A percentile compares a stretch with the other conserved stretches of the same genome.
These are phyloP conservation scores for Timema podura DNA, from an alignment of 2,888 invertebrate genomes.

Conservation along the genomic window DNA sequence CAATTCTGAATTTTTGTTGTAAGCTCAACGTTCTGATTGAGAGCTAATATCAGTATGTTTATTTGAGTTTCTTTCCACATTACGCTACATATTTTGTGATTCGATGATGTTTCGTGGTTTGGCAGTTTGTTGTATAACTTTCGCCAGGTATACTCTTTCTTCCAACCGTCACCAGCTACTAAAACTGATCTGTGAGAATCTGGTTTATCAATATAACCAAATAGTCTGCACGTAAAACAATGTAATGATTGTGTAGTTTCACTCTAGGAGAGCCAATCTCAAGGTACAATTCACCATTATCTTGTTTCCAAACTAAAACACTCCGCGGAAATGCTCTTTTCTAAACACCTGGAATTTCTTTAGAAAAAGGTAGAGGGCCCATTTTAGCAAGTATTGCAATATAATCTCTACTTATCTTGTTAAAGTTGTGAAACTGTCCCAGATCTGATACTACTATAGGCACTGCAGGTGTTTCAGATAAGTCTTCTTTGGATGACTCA, in stretches of 20 bases:
- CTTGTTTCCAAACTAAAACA: slow-evolving; percentile 7
- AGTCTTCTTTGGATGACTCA: too few relatives aligned
- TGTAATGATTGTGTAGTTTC: neutral
- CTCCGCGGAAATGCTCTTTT: slow-evolving; percentile 7
- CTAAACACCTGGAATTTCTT: neutral
- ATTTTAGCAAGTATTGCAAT: slow-evolving; percentile 9
- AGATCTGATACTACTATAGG: neutral
- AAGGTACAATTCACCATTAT: slow-evolving; percentile 9
- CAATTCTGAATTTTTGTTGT: neutral
- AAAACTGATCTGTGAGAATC: neutral
- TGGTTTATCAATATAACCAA: neutral
- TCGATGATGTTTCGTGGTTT: neutral
- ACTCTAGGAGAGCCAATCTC: slow-evolving; percentile 7
- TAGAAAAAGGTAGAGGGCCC: neutral
- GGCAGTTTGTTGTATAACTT: slow-evolving; percentile 5
- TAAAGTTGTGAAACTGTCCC: neutral
- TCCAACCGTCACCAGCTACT: neutral
- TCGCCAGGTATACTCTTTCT: slow-evolving; percentile 9
- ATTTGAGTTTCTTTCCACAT: neutral
- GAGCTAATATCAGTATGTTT: too few relatives aligned
- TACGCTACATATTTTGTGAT: neutral
- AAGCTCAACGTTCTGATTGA: neutral
- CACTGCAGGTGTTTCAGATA: neutral
- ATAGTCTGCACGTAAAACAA: slow-evolving; percentile 7
- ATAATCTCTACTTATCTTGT: neutral